phyloP scores from a whole-genome alignment of 2,888 invertebrate species.

The Empis livida region DNA sequence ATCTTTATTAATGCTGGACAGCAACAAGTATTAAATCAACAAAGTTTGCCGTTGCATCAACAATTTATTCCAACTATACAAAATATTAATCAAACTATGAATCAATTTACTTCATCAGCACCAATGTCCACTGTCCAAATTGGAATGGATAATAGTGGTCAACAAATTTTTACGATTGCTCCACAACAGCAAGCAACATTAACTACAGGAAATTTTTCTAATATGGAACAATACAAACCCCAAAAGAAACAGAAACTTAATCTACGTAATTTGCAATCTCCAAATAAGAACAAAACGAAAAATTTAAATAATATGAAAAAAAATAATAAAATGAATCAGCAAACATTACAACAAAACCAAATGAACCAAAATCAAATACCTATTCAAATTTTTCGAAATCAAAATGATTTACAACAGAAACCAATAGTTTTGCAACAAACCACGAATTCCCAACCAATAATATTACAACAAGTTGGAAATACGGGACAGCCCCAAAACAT shows the following conservation, averaged over 20 bases:
- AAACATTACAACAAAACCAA: slow-evolving; percentile 14
- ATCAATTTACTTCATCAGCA: slow-evolving; percentile 2
- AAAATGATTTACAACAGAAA: slow-evolving; percentile 11
- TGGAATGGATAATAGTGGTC: neutral
- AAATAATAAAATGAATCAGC: neutral
- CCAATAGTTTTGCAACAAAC: slow-evolving; percentile 29
- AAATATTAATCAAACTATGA: slow-evolving; percentile 5
- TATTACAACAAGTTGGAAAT: slow-evolving; percentile 51
- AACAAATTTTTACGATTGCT: neutral
- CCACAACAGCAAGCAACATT: slow-evolving; percentile 2
- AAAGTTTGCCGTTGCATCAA: slow-evolving; percentile 4
- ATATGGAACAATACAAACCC: neutral
- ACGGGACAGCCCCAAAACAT: slow-evolving; percentile 29
- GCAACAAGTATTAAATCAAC: slow-evolving; percentile 7
- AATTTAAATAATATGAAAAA: neutral
- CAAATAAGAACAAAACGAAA: neutral
- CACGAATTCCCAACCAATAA: slow-evolving; percentile 42
- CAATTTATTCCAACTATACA: slow-evolving; percentile 9
- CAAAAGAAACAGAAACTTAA: neutral
- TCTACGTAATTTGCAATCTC: neutral
- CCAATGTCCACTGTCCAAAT: slow-evolving; percentile 2
- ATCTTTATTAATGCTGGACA: slow-evolving; percentile 9
- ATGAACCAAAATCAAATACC: slow-evolving; percentile 29
- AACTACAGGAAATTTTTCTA: neutral
- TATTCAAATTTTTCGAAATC: neutral